Percentiles rank a stretch among this genome's conserved stretches.
Evolutionary conservation across 1,140 invertebrate species (phyloP).

Genomic region (Harpegnathos saltator): DNA sequence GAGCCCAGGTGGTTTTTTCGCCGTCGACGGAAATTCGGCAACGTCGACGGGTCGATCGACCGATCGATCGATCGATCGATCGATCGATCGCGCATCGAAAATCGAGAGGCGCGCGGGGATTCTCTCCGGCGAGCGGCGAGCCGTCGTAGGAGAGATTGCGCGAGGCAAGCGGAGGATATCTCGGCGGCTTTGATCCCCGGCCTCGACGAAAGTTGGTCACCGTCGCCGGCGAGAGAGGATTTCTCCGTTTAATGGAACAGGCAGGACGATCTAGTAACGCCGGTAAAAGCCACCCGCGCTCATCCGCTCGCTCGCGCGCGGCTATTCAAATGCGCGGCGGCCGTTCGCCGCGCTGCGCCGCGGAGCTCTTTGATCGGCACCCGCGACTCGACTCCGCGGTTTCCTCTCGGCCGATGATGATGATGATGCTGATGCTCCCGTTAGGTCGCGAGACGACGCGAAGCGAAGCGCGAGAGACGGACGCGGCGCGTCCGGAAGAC

Average conservation of each 20-base stretch:
- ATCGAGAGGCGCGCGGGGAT: slow-evolving; percentile 34
- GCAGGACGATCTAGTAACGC: slow-evolving; percentile 53
- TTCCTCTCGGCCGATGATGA: slow-evolving; percentile 12
- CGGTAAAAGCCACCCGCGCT: slow-evolving; percentile 42
- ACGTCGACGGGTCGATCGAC: neutral
- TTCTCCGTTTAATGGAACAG: slow-evolving; percentile 60
- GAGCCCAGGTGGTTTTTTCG: slow-evolving; percentile 46
- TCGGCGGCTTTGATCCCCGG: slow-evolving; percentile 38
- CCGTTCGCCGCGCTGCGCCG: neutral
- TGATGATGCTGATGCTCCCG: slow-evolving; percentile 20
- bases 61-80: too few species aligned
- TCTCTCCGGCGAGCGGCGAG: neutral
- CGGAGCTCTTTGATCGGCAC: slow-evolving; percentile 6
- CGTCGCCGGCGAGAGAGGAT: slow-evolving; percentile 43
- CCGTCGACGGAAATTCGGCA: slow-evolving; percentile 64
- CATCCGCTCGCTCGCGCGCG: neutral
- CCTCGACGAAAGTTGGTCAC: slow-evolving; percentile 61
- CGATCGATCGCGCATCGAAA: neutral
- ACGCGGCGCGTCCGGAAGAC: neutral
- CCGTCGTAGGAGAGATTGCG: slow-evolving; percentile 29
- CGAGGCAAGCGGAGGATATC: neutral
- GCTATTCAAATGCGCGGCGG: slow-evolving; percentile 10
- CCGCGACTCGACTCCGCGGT: neutral
- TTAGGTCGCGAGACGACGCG: slow-evolving; percentile 6
- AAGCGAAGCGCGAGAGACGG: too few species aligned